These are phyloP conservation scores for Umimayanthus kanabou DNA, from an alignment of 92 coral and sea anemone species.

Conservation along the genomic window DNA sequence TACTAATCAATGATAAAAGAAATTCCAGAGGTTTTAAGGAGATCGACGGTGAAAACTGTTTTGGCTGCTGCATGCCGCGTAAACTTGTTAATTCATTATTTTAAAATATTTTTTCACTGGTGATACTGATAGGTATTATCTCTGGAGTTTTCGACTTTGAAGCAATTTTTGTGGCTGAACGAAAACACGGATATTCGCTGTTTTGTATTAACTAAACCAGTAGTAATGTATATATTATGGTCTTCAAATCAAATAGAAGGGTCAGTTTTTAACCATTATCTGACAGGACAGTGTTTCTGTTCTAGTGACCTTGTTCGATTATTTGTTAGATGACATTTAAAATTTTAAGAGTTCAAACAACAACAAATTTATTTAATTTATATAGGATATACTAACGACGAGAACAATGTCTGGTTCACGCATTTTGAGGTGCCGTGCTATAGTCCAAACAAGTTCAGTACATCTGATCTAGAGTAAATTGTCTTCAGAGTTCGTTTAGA, in stretches of 20 bases:
- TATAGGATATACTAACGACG: no score
- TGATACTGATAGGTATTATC: not conserved
- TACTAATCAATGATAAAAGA: no score
- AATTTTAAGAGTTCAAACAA: no score
- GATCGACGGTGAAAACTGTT: not conserved
- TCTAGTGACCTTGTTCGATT: slow-evolving; percentile 6
- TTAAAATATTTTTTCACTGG: no score
- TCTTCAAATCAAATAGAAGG: no score
- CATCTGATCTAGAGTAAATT: no score
- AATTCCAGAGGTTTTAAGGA: not conserved
- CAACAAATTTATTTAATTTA: no score
- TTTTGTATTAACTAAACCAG: no score
- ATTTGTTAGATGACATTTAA: not conserved
- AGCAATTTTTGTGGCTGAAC: not conserved
- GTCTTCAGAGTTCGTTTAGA: not conserved
- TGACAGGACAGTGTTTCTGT: not conserved
- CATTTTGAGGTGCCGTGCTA: no score
- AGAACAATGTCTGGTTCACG: no score
- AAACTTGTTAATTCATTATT: not conserved
- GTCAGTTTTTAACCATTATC: not conserved
- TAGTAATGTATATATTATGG: no score
- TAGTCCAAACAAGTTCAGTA: no score
- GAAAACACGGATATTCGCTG: not conserved
- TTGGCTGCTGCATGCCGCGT: not conserved
- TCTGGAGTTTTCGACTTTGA: not conserved